phyloP scores from a whole-genome alignment of 2,888 invertebrate genomes.

The Drosophila subsilvestris region DNA sequence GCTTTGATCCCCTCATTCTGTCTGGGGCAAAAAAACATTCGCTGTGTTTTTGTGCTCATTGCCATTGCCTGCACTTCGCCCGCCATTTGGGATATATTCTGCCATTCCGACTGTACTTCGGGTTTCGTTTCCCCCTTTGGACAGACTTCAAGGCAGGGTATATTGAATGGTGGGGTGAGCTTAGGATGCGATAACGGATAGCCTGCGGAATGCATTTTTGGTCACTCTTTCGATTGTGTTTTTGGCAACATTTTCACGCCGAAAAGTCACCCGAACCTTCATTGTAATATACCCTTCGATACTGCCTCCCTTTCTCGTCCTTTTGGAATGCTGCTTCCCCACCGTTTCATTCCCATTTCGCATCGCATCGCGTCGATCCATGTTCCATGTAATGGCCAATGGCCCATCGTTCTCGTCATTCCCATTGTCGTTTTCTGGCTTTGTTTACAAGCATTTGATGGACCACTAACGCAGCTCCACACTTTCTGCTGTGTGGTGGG shows the following conservation, averaged over 20 bases:
- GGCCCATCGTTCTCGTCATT: conserved; percentile 39
- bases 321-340: neutral
- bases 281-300: neutral
- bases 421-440: conserved; percentile 71
- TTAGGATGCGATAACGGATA: neutral
- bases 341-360: conserved; percentile 2
- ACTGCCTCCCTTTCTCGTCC: neutral
- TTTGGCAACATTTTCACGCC: no score
- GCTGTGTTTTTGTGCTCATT: conserved; percentile 72
- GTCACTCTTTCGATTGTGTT: no score
- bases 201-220: no score
- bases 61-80: conserved; percentile 75
- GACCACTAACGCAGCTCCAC: conserved; percentile 70
- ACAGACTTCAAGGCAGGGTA: neutral
- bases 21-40: conserved; percentile 53
- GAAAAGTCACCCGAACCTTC: neutral
- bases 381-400: conserved; percentile 37
- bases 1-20: conserved; percentile 77
- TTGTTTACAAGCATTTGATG: conserved; percentile 78
- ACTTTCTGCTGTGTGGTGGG: neutral
- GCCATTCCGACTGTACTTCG: conserved; percentile 48
- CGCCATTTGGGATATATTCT: conserved; percentile 57
- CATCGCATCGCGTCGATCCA: conserved; percentile 14
- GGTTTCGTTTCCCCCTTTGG: conserved; percentile 16
- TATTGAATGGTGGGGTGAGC: neutral